phyloP scores from a whole-genome alignment of 2,888 invertebrate species.

The Salpingus planirostris region DNA sequence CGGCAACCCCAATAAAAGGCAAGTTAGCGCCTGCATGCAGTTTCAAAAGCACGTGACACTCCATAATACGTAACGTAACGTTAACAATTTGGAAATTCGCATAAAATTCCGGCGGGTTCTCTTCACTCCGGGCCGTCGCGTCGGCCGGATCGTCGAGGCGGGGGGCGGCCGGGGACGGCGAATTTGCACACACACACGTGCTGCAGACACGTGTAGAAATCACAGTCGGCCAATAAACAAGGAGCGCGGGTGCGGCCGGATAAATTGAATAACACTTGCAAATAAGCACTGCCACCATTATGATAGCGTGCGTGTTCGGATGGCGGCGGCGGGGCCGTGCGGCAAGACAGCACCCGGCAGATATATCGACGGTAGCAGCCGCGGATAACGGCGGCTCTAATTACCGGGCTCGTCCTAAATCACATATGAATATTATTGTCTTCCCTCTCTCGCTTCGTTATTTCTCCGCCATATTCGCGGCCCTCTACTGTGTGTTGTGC shows the following conservation, averaged over 20 bases:
- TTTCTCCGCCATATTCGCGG: slow-evolving; percentile 27
- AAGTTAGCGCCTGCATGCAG: no score
- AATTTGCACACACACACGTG: slow-evolving; percentile 35
- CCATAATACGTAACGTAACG: no score
- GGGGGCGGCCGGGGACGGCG: no score
- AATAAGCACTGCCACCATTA: slow-evolving; percentile 40
- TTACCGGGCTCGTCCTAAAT: slow-evolving; percentile 37
- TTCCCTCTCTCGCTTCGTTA: slow-evolving; percentile 16
- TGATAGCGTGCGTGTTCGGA: slow-evolving; percentile 33
- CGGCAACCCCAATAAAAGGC: no score
- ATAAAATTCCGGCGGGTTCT: no score
- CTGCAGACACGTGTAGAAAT: slow-evolving; percentile 39
- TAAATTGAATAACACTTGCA: slow-evolving; percentile 46
- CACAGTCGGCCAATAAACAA: slow-evolving; percentile 41
- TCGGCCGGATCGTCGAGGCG: no score
- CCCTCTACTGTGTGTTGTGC: slow-evolving; percentile 28
- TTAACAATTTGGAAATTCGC: no score
- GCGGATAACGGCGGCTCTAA: slow-evolving; percentile 37
- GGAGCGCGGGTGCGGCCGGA: slow-evolving; percentile 40
- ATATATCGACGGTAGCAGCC: slow-evolving; percentile 39
- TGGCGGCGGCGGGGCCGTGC: no score
- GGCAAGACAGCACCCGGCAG: slow-evolving; percentile 34
- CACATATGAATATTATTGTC: slow-evolving; percentile 37
- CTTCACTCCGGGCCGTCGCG: no score
- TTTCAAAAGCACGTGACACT: no score